phyloP scores from a whole-genome alignment of 2,888 invertebrate species.

The Matsumyia berberina region DNA sequence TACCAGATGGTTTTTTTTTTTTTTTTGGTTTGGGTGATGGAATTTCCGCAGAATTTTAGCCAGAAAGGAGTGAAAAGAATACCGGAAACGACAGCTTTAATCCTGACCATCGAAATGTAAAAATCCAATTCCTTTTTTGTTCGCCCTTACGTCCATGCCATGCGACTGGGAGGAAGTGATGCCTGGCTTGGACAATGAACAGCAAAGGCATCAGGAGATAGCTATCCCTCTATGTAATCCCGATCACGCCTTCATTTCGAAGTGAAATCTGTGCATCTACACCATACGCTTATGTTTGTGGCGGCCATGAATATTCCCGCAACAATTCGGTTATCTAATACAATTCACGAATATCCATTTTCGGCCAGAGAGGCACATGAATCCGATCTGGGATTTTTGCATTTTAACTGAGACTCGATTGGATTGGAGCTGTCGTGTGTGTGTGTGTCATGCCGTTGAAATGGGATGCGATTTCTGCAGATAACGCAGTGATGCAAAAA shows the following conservation, averaged over 20 bases:
- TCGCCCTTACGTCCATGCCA: neutral
- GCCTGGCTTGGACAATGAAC: neutral
- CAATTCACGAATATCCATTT: constrained; percentile 68
- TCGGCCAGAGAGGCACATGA: constrained; percentile 29
- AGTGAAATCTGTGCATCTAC: constrained; percentile 60
- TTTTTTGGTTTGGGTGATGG: constrained; percentile 10
- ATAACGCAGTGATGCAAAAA: constrained; percentile 58
- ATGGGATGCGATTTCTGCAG: constrained; percentile 47
- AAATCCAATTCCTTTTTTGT: constrained; percentile 56
- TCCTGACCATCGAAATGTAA: constrained; percentile 71
- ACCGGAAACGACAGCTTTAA: constrained; percentile 66
- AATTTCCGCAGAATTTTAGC: constrained; percentile 16
- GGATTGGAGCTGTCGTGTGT: neutral
- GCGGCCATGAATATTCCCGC: constrained; percentile 63
- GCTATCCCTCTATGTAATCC: constrained; percentile 52
- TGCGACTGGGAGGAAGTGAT: neutral
- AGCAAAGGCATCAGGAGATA: constrained; percentile 22
- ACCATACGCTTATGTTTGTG: constrained; percentile 34
- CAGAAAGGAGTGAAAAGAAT: constrained; percentile 25
- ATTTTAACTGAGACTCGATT: constrained; percentile 24
- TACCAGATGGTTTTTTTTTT: too few species aligned
- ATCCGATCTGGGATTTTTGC: constrained; percentile 40
- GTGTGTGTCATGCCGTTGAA: constrained; percentile 7
- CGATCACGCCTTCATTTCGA: constrained; percentile 55
- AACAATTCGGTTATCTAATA: constrained; percentile 68